Base-by-base conservation (phyloP, 2,888 invertebrate species). In the Ormyrus thymus region DNA sequence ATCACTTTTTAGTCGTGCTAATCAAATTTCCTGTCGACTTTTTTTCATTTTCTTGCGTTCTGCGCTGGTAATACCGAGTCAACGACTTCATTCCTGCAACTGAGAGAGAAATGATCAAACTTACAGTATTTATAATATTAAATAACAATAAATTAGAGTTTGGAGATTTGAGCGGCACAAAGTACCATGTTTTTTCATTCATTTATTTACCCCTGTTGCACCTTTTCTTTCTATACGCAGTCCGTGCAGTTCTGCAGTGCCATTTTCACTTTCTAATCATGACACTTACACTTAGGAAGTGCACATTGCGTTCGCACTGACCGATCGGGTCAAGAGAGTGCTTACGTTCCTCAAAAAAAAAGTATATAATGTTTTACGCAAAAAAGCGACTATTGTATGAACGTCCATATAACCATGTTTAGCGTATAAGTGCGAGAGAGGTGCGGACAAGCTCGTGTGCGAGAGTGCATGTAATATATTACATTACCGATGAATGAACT, bases 381-480 rank as follows among this genome's bases (percentile, higher is more conserved):
- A 64, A 48, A 59, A 29, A 29, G 43, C 43, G 48, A 48, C 29
- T 29, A 29, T 15, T 13, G 64, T 48, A 43, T 13, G 59, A 29
- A n/a, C n/a, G 59, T 29, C 6, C 15, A 29, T 59, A 59, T 59
- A 29, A 7, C 8, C n/a, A 7, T 59, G 8, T n/a, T n/a, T 6
- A 48, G 51, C 46, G 64, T 62, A 64, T 64, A 48, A 53, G 73
- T 77, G 74, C 46, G 75, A 84, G 72, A 61, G 64, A 58, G 79
- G 83, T 85, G 84, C 83, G 71, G 69, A 80, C 80, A 83, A 81
- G 84, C 82, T 86, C 84, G 88, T 29, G 29, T 86, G 85, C 86
- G 86, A 88, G 86, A 88, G 83, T 88, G 87, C 84, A 88, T 89
- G 88, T 88, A 89, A 88, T 86, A 89, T 88, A 88, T 85, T 86